phyloP scores from a whole-genome alignment of 2,888 invertebrate species.

The Galeruca laticollis region DNA sequence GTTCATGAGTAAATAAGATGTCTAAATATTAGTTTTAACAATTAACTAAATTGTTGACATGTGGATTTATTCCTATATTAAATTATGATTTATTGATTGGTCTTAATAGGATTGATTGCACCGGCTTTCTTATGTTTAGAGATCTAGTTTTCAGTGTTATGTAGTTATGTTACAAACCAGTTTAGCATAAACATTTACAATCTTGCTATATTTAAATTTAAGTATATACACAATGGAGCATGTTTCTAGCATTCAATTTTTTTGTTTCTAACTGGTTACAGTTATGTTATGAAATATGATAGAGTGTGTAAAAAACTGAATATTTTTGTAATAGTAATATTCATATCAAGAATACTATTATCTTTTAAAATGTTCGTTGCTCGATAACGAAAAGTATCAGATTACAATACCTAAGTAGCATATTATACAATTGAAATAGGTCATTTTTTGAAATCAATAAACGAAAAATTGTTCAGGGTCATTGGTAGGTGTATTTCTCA shows the following conservation, averaged over 20 bases:
- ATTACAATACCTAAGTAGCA: background rate
- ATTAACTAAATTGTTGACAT: background rate
- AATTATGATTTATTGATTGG: slow-evolving; percentile 7
- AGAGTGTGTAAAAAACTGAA: too few relatives aligned
- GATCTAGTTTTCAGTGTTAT: background rate
- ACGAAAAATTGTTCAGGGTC: background rate
- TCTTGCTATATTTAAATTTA: too few relatives aligned
- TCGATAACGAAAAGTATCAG: background rate
- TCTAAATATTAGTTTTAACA: background rate
- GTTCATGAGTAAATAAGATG: background rate
- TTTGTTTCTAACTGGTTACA: too few relatives aligned
- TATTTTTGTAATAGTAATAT: too few relatives aligned
- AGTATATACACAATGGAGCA: too few relatives aligned
- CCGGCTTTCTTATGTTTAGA: background rate
- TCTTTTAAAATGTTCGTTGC: too few relatives aligned
- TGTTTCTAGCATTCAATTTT: too few relatives aligned
- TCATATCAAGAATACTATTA: too few relatives aligned
- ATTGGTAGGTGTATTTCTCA: slow-evolving; percentile 1
- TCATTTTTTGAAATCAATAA: background rate
- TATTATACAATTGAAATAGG: background rate
- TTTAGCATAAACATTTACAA: background rate
- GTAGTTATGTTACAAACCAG: background rate
- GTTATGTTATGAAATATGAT: too few relatives aligned
- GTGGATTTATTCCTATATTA: background rate
- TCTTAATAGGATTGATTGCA: background rate